phyloP scores from a whole-genome alignment of 2,888 invertebrate species.

The Panzeria rudis region DNA sequence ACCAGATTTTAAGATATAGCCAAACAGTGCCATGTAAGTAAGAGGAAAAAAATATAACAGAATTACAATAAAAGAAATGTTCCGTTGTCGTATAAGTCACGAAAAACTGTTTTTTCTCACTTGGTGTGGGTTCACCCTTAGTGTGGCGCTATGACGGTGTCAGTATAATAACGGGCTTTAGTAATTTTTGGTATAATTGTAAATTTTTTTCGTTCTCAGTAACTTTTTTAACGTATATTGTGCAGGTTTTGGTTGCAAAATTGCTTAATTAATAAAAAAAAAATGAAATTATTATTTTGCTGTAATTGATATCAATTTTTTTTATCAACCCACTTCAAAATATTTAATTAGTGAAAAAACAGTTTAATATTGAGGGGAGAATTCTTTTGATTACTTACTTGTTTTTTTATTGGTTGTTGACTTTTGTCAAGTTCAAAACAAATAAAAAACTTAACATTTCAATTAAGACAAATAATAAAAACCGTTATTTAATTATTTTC shows the following conservation, averaged over 20 bases:
- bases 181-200: too few relatives aligned
- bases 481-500: neutral
- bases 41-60: too few relatives aligned
- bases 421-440: slow-evolving; percentile 8
- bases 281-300: slow-evolving; percentile 7
- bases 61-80: too few relatives aligned
- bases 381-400: slow-evolving; percentile 1
- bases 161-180: too few relatives aligned
- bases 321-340: slow-evolving; percentile 33
- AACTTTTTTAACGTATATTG: neutral
- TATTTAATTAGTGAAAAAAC: slow-evolving; percentile 27
- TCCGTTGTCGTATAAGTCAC: too few relatives aligned
- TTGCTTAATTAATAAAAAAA: slow-evolving; percentile 16
- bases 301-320: slow-evolving; percentile 24
- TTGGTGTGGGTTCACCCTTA: too few relatives aligned
- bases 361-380: neutral
- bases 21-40: too few relatives aligned
- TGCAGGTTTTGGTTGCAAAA: neutral
- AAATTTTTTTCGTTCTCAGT: too few relatives aligned
- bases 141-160: too few relatives aligned
- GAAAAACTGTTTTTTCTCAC: too few relatives aligned
- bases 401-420: neutral
- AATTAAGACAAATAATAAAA: neutral
- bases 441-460: slow-evolving; percentile 33
- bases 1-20: too few relatives aligned